Base-by-base conservation (phyloP, 2,797 vertebrate species). In the Craterocephalus amniculus region DNA sequence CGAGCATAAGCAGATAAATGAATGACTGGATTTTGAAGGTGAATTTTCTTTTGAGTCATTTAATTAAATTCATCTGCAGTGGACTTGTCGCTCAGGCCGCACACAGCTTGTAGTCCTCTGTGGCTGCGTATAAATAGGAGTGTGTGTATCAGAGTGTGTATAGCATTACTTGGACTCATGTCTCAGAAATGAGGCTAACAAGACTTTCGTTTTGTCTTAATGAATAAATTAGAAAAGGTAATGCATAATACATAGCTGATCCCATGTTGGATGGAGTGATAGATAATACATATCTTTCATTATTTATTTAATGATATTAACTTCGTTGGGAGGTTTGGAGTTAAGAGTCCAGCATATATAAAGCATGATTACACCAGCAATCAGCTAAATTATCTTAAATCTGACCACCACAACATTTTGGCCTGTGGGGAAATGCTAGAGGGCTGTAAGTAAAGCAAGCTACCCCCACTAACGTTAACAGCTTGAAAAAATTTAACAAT, bases 271-370 rank as follows among this genome's bases (percentile, higher is more conserved):
- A 95, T 96, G 95, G 95, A 95, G 94, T 96, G 96, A 97, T 97
- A 95, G 96, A 96, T 96, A 96, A 97, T 95, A 94, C 94, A 94
- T 93, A 95, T 94, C 93, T 93, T 94, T 94, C 95, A 96, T 96
- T 95, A 96, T 96, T 97, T 96, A 97, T 97, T 96, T 96, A 96
- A 96, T 95, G 94, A 94, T 95, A 95, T 95, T 96, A 97, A 96
- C 94, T 93, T 94, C 93, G 92, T 94, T 86, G 83, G 89, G 89
- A 91, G 93, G 92, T 89, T 90, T 84, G 72, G 68, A 76, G 68
- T 72, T 79, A 72, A 75, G 70, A 83, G 79, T 88, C 87, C 84
- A 52, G 84, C 78, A 80, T 86, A 85, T 82, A 80, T 72, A 78
- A 72, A 84, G 78, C 26, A 74, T 87, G 85, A 90, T 89, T 84